Evolutionary conservation across 2,888 invertebrate species (phyloP).

Genomic region (Nebria salina): DNA sequence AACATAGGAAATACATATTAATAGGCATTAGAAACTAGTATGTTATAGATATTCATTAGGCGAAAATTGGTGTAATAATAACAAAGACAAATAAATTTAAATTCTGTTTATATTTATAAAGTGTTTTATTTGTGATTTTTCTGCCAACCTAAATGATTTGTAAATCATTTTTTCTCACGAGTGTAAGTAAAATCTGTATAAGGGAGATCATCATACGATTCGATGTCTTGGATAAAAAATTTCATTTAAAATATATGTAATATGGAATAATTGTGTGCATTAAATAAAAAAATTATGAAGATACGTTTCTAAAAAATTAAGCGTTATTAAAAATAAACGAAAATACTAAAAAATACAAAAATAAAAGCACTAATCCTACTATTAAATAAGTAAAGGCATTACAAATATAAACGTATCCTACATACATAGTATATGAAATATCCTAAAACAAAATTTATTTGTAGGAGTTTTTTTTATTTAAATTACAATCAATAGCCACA

Average conservation of each 20-base stretch:
- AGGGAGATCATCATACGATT: no score
- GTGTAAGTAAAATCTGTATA: no score
- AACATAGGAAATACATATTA: not conserved
- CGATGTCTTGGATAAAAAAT: no score
- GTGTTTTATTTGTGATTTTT: not conserved
- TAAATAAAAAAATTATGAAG: no score
- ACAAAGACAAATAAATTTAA: slow-evolving; percentile 48
- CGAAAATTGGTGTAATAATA: slow-evolving; percentile 41
- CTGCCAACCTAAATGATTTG: no score
- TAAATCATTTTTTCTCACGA: no score
- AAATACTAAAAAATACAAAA: not conserved
- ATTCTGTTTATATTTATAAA: slow-evolving; percentile 51
- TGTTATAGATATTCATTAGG: not conserved
- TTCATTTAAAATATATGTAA: no score
- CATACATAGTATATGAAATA: not conserved
- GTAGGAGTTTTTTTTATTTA: slow-evolving; percentile 20
- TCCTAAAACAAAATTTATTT: not conserved
- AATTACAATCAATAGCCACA: slow-evolving; percentile 68
- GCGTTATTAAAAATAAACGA: not conserved
- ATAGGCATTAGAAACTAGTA: not conserved
- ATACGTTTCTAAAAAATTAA: no score
- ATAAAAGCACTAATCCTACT: not conserved
- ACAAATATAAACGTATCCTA: not conserved
- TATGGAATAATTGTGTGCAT: no score
- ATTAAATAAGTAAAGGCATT: not conserved